phyloP scores from a whole-genome alignment of 2,797 vertebrate species.

The Philypnodon macrostomus region DNA sequence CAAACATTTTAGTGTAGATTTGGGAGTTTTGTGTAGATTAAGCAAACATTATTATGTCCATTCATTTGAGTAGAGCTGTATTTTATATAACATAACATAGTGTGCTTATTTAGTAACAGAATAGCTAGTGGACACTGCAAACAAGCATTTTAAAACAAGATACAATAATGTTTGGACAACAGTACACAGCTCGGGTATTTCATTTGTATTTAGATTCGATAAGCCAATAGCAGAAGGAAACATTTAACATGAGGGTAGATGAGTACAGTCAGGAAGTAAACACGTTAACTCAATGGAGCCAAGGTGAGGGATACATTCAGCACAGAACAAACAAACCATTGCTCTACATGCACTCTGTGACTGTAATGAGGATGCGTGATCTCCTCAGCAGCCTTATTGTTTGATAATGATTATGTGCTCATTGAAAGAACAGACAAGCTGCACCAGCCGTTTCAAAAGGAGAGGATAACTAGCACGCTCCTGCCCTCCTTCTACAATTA shows the following conservation, averaged over 20 bases:
- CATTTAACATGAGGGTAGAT: constrained; percentile 40
- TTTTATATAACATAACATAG: constrained; percentile 23
- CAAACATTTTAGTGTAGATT: too few species aligned
- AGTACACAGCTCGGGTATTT: constrained; percentile 24
- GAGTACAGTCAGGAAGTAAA: constrained; percentile 49
- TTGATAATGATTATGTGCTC: constrained; percentile 76
- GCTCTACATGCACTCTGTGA: constrained; percentile 77
- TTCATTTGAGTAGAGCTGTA: constrained; percentile 32
- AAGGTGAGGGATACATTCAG: constrained; percentile 73
- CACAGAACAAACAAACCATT: constrained; percentile 83
- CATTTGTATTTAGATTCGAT: constrained; percentile 36
- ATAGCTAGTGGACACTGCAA: constrained; percentile 25
- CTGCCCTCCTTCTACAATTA: constrained; percentile 59
- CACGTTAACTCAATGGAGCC: constrained; percentile 48
- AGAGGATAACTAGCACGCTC: constrained; percentile 66
- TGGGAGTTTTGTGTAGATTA: constrained; percentile 11
- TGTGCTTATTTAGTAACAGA: constrained; percentile 11
- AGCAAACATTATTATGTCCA: constrained; percentile 17
- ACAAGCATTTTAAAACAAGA: constrained; percentile 24
- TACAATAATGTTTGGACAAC: constrained; percentile 23
- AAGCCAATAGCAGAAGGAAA: constrained; percentile 36
- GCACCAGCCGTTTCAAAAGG: constrained; percentile 61
- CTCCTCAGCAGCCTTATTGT: constrained; percentile 73
- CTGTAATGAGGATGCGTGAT: constrained; percentile 77
- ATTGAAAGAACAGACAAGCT: constrained; percentile 65